A percentile compares a stretch with the other conserved stretches of the same genome.
Evolutionary conservation across 2,888 invertebrate genomes (phyloP).

Genomic region (Andrena fulva): DNA sequence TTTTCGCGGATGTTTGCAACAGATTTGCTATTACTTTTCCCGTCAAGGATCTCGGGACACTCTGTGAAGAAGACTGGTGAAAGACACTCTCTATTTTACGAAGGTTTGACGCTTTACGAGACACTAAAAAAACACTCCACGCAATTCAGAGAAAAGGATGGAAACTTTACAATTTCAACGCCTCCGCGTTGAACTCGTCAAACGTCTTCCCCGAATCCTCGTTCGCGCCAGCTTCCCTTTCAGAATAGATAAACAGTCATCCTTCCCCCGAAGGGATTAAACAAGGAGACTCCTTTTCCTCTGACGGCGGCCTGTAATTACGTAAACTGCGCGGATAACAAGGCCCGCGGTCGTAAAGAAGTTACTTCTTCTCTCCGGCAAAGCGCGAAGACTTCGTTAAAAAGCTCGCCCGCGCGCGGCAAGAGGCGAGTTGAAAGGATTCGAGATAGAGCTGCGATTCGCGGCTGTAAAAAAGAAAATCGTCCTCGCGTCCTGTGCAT

Average conservation of each 20-base stretch:
- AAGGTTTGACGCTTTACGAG: neutral
- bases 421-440: conserved; percentile 30
- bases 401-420: conserved; percentile 25
- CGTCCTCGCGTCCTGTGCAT: conserved; percentile 30
- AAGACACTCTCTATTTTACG: no score
- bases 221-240: conserved; percentile 31
- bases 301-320: conserved; percentile 43
- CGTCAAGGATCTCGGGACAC: neutral
- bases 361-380: conserved; percentile 36
- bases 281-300: conserved; percentile 10
- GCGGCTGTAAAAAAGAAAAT: conserved; percentile 8
- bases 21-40: neutral
- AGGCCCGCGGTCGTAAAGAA: conserved; percentile 40
- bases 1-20: neutral
- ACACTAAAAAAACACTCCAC: neutral
- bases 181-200: conserved; percentile 29
- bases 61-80: neutral
- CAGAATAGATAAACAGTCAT: conserved; percentile 44
- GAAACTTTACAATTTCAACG: conserved; percentile 9
- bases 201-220: conserved; percentile 33
- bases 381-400: conserved; percentile 56
- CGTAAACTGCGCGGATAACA: conserved; percentile 60
- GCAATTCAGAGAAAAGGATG: neutral
- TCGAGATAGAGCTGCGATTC: conserved; percentile 22
- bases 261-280: conserved; percentile 15